phyloP scores from a whole-genome alignment of 2,888 invertebrate species.

The Rhorus exstirpatorius region DNA sequence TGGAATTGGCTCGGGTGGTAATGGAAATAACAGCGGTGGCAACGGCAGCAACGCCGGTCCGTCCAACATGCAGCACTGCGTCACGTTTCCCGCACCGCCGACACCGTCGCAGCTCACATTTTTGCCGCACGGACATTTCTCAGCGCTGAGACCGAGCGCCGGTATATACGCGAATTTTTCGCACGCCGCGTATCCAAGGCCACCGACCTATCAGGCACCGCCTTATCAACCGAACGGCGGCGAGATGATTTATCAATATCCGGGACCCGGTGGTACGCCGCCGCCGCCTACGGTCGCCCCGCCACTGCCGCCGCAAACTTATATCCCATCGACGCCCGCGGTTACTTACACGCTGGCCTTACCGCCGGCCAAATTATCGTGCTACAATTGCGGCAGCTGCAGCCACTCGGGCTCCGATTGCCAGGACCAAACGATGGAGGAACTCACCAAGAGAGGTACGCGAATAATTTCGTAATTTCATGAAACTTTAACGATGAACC shows the following conservation, averaged over 20 bases:
- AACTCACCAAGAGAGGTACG: conserved; percentile 89
- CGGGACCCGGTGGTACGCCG: conserved; percentile 77
- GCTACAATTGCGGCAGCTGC: conserved; percentile 96
- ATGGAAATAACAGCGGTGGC: conserved; percentile 50
- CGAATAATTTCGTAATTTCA: not conserved
- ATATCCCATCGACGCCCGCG: conserved; percentile 80
- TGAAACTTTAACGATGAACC: no score
- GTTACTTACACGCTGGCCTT: conserved; percentile 86
- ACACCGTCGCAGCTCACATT: conserved; percentile 80
- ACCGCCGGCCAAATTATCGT: conserved; percentile 90
- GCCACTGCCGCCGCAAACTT: conserved; percentile 81
- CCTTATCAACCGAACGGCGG: conserved; percentile 87
- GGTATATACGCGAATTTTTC: conserved; percentile 84
- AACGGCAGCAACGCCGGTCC: conserved; percentile 67
- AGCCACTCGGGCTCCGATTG: conserved; percentile 95
- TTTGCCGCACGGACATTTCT: conserved; percentile 83
- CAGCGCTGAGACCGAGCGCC: conserved; percentile 81
- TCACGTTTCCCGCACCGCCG: conserved; percentile 80
- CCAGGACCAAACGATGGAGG: conserved; percentile 96
- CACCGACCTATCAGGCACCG: conserved; percentile 85
- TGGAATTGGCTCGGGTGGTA: conserved; percentile 76
- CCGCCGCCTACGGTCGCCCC: conserved; percentile 77
- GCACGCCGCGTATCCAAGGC: conserved; percentile 82
- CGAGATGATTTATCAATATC: conserved; percentile 86
- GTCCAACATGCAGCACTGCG: conserved; percentile 81